These are phyloP conservation scores for Meriones unguiculatus DNA, from an alignment of 2,113 vertebrate species.

Conservation along the genomic window DNA sequence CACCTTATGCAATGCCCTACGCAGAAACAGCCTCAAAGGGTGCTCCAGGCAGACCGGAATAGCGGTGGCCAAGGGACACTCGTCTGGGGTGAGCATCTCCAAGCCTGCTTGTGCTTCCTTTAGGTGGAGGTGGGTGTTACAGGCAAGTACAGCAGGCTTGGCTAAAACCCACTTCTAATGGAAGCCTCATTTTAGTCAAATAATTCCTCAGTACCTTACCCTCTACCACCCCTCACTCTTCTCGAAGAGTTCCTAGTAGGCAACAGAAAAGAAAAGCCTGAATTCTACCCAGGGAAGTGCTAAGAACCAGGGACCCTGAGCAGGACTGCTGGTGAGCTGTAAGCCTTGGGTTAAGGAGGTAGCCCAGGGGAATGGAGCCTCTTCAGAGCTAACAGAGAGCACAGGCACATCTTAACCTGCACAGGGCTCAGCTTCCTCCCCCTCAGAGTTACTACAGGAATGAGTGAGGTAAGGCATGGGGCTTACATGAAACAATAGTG, in stretches of 20 bases:
- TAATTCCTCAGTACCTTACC: neutral
- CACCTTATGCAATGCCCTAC: neutral
- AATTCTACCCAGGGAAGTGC: neutral
- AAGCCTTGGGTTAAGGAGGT: neutral
- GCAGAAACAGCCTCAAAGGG: neutral
- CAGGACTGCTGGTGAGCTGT: no score
- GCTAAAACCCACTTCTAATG: neutral
- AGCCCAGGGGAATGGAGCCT: neutral
- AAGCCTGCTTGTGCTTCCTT: no score
- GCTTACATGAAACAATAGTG: neutral
- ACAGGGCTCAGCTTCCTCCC: neutral
- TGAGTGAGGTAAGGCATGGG: neutral
- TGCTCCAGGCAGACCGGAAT: neutral
- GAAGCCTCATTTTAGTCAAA: neutral
- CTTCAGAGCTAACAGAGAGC: neutral
- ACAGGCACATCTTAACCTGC: no score
- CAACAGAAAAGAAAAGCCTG: neutral
- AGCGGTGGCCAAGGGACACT: rapidly evolving
- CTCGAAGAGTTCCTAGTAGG: neutral
- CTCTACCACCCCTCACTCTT: neutral
- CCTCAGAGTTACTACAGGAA: neutral
- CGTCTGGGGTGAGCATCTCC: rapidly evolving
- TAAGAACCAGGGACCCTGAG: neutral
- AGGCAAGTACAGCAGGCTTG: neutral
- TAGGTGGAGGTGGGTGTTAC: neutral